A percentile compares a stretch with the other conserved stretches of the same genome.
These are phyloP conservation scores for Spea hammondii DNA, from an alignment of 2,797 vertebrate species.

Conservation along the genomic window DNA sequence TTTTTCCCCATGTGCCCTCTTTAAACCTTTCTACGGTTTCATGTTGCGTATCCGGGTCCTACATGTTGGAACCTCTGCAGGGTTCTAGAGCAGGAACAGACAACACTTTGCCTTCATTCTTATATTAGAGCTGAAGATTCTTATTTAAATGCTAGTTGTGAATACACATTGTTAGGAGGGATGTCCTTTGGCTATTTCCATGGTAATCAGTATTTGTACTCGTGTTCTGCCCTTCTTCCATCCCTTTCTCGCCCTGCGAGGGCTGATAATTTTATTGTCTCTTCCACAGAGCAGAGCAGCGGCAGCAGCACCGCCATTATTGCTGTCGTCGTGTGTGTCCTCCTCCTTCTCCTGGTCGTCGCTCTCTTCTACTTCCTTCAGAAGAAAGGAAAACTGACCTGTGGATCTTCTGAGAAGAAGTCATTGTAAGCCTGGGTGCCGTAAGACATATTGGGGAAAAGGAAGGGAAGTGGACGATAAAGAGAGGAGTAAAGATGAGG, in stretches of 20 bases:
- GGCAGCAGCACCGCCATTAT: slow-evolving; percentile 79
- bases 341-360: slow-evolving; percentile 82
- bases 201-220: too few species aligned
- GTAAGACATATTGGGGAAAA: neutral
- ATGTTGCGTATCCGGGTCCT: too few species aligned
- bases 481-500: neutral
- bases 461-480: neutral
- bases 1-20: too few species aligned
- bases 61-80: too few species aligned
- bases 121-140: too few species aligned
- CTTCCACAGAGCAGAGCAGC: slow-evolving; percentile 72
- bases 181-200: too few species aligned
- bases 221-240: neutral
- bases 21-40: too few species aligned
- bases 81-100: too few species aligned
- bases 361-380: slow-evolving; percentile 81
- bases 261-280: slow-evolving; percentile 40
- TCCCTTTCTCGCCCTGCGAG: slow-evolving; percentile 16
- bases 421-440: slow-evolving; percentile 45
- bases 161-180: too few species aligned
- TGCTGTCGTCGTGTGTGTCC: slow-evolving; percentile 85
- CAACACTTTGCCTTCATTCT: too few species aligned
- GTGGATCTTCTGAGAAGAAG: slow-evolving; percentile 56
- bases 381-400: slow-evolving; percentile 77
- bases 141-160: too few species aligned